Conservation (phyloP, 2,888 invertebrate species). For the Carterocephalus palaemon region DNA sequence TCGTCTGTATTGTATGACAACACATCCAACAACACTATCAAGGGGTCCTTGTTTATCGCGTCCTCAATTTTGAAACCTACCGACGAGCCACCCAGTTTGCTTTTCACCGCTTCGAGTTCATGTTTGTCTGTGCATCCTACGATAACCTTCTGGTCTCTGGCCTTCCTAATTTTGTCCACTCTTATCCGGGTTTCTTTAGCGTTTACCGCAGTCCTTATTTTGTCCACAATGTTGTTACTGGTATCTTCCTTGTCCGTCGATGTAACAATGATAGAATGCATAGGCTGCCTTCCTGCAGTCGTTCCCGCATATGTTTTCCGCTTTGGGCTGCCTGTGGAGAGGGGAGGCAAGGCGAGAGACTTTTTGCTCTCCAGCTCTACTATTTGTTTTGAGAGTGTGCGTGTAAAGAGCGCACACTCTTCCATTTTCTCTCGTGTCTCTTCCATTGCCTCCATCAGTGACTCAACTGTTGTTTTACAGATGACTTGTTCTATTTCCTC, state of each 20-base stretch:
- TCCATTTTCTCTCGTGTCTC: too few relatives aligned
- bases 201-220: background rate
- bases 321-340: too few relatives aligned
- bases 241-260: background rate
- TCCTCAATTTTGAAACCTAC: background rate
- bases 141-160: background rate
- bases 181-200: background rate
- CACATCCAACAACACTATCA: background rate
- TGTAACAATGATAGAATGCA: background rate
- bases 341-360: too few relatives aligned
- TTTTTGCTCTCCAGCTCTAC: too few relatives aligned
- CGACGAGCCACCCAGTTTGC: background rate
- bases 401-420: too few relatives aligned
- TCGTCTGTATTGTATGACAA: background rate
- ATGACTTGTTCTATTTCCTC: too few relatives aligned
- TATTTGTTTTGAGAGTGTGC: too few relatives aligned
- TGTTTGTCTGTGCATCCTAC: background rate
- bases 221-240: background rate
- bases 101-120: background rate
- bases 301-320: constrained; percentile 2
- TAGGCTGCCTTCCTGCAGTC: background rate
- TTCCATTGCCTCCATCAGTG: too few relatives aligned
- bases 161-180: background rate
- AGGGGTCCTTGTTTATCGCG: background rate
- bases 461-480: too few relatives aligned